Conservation (phyloP, 2,797 vertebrate genomes). For the Stomatorhinus walkeri region DNA sequence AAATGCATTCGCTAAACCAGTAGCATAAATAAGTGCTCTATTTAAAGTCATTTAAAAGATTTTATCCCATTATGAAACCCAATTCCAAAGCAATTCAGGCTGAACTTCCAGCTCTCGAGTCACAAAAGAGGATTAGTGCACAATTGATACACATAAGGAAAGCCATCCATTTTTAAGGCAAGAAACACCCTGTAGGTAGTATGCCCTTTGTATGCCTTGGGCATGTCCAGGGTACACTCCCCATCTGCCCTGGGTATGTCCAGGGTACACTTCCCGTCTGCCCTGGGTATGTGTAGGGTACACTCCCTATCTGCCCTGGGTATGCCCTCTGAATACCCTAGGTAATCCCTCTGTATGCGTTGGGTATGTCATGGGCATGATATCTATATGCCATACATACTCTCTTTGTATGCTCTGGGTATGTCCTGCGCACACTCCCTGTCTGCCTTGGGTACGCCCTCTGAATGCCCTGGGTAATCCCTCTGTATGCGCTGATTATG, state of each 20-base stretch:
- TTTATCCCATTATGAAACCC: not conserved
- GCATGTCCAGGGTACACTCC: not conserved
- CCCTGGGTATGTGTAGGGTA: not conserved
- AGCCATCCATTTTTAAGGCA: not conserved
- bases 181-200: not conserved
- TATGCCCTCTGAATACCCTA: too few species aligned
- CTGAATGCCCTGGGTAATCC: not conserved
- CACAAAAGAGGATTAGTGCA: not conserved
- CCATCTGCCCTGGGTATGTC: not conserved
- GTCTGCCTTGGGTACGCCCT: not conserved
- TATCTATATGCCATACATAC: too few species aligned
- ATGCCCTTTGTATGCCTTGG: not conserved
- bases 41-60: not conserved
- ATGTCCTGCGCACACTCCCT: too few species aligned
- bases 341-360: not conserved
- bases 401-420: not conserved
- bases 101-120: not conserved
- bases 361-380: too few species aligned
- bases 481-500: not conserved
- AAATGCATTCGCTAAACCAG: not conserved
- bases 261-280: not conserved
- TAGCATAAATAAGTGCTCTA: not conserved
- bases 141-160: not conserved
- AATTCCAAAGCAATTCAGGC: not conserved
- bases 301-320: too few species aligned